These are phyloP conservation scores for Amiota communis DNA, from an alignment of 2,888 invertebrate species.

Conservation along the genomic window DNA sequence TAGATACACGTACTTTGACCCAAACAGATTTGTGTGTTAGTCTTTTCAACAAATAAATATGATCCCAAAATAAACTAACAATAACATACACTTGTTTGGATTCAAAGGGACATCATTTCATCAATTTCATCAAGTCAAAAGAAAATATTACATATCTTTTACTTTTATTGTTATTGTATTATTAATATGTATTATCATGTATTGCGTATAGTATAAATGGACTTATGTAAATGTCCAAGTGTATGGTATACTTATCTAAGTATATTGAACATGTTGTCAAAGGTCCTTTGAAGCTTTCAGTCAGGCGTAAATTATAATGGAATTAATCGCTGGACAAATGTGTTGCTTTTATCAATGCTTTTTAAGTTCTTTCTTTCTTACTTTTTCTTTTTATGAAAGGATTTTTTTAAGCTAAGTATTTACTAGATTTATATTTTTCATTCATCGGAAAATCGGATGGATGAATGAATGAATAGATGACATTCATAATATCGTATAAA, in stretches of 20 bases:
- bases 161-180: too few relatives aligned
- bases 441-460: too few relatives aligned
- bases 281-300: constrained; percentile 44
- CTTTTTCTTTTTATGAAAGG: neutral
- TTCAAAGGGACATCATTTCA: constrained; percentile 7
- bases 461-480: neutral
- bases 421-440: too few relatives aligned
- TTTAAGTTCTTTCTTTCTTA: neutral
- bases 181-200: too few relatives aligned
- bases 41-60: neutral
- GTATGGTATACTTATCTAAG: too few relatives aligned
- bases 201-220: too few relatives aligned
- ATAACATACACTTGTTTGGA: too few relatives aligned
- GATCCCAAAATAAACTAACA: neutral
- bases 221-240: too few relatives aligned
- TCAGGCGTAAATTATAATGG: constrained; percentile 69
- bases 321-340: constrained; percentile 62
- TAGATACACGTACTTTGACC: neutral
- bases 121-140: neutral
- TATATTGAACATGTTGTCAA: too few relatives aligned
- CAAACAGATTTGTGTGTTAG: neutral
- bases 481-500: neutral
- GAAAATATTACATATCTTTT: too few relatives aligned
- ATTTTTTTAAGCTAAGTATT: constrained; percentile 2
- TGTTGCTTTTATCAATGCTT: constrained; percentile 12